A percentile compares a stretch with the other conserved stretches of the same genome.
Conservation (phyloP, 2,888 invertebrate genomes). For the Pyrocoelia pectoralis region DNA sequence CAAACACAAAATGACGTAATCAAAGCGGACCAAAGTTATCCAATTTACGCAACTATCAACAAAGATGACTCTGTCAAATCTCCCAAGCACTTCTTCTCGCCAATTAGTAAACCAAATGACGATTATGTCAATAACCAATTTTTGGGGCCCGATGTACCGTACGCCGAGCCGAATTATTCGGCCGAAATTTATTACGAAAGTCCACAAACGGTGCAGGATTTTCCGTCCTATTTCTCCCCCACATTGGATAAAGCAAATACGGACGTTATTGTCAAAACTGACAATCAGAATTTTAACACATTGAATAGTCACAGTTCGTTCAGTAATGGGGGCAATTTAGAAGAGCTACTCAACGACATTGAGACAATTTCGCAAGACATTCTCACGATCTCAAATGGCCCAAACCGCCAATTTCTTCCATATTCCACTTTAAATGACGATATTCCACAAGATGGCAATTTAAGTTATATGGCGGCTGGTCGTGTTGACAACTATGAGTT, state of each 20-base stretch:
- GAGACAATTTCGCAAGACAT: conserved; percentile 65
- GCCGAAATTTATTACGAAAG: conserved; percentile 2
- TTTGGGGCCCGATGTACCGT: conserved; percentile 27
- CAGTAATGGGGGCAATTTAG: conserved; percentile 67
- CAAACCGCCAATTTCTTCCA: background rate
- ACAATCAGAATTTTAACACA: conserved; percentile 52
- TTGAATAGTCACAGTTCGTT: conserved; percentile 51
- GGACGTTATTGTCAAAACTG: conserved; percentile 57
- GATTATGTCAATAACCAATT: conserved; percentile 49
- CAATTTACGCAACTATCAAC: conserved; percentile 45
- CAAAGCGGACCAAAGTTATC: conserved; percentile 58
- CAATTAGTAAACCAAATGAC: conserved; percentile 53
- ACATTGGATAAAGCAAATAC: conserved; percentile 50
- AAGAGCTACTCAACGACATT: conserved; percentile 73
- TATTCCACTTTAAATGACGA: background rate
- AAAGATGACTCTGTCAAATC: conserved; percentile 23
- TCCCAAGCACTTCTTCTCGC: conserved; percentile 61
- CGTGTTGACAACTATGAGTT: conserved; percentile 24
- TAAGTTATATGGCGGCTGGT: conserved; percentile 35
- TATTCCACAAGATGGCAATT: conserved; percentile 25
- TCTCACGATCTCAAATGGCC: conserved; percentile 45
- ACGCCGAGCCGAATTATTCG: conserved; percentile 26
- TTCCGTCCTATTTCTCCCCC: conserved; percentile 13
- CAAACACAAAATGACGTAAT: conserved; percentile 49
- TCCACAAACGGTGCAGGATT: background rate